A percentile compares a stretch with the other conserved stretches of the same genome.
phyloP scores from a whole-genome alignment of 2,797 vertebrate species.

The Cossypha niveicapilla region DNA sequence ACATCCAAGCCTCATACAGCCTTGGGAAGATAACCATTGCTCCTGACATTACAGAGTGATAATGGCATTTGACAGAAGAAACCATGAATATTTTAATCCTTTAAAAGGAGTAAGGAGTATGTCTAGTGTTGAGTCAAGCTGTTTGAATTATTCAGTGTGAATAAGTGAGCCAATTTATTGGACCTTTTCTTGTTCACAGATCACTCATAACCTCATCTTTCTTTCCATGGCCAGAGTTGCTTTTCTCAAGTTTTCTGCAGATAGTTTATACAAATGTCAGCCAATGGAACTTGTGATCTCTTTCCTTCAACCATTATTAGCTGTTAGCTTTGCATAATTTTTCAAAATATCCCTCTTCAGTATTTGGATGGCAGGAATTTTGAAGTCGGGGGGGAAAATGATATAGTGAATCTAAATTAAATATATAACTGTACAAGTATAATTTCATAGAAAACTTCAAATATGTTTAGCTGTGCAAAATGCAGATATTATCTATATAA shows the following conservation, averaged over 20 bases:
- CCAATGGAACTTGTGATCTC: conserved; percentile 20
- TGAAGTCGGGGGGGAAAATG: neutral
- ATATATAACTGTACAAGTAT: neutral
- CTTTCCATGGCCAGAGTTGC: conserved; percentile 27
- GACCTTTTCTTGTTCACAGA: conserved; percentile 53
- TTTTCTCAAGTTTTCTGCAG: conserved; percentile 40
- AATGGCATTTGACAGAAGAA: conserved; percentile 52
- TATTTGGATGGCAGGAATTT: neutral
- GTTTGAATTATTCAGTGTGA: conserved; percentile 66
- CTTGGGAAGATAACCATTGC: conserved; percentile 8
- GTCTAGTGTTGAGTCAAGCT: conserved; percentile 41
- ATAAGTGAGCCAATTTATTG: conserved; percentile 66
- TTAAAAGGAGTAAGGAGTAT: conserved; percentile 35
- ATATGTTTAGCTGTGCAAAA: neutral
- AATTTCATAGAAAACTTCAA: neutral
- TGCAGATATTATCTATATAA: neutral
- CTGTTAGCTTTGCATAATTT: neutral
- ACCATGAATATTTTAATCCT: conserved; percentile 59
- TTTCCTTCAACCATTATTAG: conserved; percentile 4
- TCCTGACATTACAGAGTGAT: neutral
- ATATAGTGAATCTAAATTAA: neutral
- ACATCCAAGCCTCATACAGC: neutral
- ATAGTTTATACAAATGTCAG: conserved; percentile 35
- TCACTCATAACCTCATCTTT: conserved; percentile 54
- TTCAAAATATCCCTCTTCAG: neutral